A percentile compares a stretch with the other conserved stretches of the same genome.
Evolutionary conservation across 64 coral and sea anemone species (phyloP).

Genomic region (Pachyseris speciosa): DNA sequence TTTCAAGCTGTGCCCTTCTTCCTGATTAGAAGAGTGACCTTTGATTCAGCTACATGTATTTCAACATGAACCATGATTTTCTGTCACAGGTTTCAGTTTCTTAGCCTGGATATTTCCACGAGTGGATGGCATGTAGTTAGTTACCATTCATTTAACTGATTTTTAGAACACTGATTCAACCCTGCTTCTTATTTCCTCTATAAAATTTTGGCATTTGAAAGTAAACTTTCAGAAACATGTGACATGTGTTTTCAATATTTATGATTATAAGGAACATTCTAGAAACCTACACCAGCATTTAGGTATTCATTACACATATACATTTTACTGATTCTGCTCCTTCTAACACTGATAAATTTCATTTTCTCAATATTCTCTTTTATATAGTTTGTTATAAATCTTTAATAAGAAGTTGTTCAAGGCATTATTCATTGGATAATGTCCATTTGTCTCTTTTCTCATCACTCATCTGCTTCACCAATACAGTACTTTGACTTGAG

Average conservation of each 20-base stretch:
- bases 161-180: background rate
- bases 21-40: background rate
- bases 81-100: background rate
- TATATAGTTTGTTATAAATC: no score
- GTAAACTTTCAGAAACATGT: background rate
- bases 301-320: background rate
- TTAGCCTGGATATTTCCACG: background rate
- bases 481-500: background rate
- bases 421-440: background rate
- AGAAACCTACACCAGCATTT: background rate
- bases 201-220: background rate
- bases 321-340: background rate
- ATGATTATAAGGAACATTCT: background rate
- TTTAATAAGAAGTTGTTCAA: no score
- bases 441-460: background rate
- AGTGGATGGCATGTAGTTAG: background rate
- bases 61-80: background rate
- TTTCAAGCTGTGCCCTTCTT: background rate
- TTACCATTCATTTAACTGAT: background rate
- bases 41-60: background rate
- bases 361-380: no score
- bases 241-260: slow-evolving; percentile 14
- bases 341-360: no score
- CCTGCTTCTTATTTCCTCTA: background rate
- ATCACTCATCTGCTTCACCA: background rate